Base-by-base conservation (phyloP, 2,888 invertebrate genomes). In the Anoplius nigerrimus region DNA sequence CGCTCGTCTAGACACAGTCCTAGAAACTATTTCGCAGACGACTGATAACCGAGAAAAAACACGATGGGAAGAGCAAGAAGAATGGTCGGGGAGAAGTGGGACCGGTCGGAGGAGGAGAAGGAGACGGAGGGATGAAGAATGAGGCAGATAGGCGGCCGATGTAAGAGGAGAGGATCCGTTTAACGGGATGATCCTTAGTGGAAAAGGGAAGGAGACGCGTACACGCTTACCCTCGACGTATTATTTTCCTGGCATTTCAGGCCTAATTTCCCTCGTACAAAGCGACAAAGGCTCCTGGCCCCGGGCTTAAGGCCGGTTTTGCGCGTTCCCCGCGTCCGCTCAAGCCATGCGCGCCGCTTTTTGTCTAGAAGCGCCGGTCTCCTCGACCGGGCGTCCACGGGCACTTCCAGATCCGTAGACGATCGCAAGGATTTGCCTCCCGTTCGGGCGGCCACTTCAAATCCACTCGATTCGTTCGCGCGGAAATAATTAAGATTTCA, bases 211-310 rank as follows among this genome's bases (percentile, higher is more conserved):
- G 18, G 13, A 48, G 48, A 48, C 48, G 48, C 48, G 48, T 16
- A 18, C 48, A 6, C 48, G 53, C 45, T 58, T 62, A 66, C 69
- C 66, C 54, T 56, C 65, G 67, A 60, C 63, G 82, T 78, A 84
- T 87, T 86, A 84, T 86, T 86, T 86, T 83, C 80, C 76, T 78
- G 78, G 80, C 84, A 84, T 87, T 88, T 88, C 84, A 86, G 83
- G 87, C 83, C 85, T 88, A 88, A 88, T 88, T 88, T 88, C 84
- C 80, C 81, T 76, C 80, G 80, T 79, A 86, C 85, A 88, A 87
- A 85, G 82, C 78, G 63, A 34, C 34, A 34, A 34, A 34, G 34
- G 34, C 34, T 71, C 75, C 66, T 57, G 71, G 71, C 67, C 74
- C 69, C 45, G 54, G 75, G 74, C 71, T 72, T 74, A 72, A 68